Conservation (phyloP, 2,113 vertebrate species). For the Pelobates fuscus region DNA sequence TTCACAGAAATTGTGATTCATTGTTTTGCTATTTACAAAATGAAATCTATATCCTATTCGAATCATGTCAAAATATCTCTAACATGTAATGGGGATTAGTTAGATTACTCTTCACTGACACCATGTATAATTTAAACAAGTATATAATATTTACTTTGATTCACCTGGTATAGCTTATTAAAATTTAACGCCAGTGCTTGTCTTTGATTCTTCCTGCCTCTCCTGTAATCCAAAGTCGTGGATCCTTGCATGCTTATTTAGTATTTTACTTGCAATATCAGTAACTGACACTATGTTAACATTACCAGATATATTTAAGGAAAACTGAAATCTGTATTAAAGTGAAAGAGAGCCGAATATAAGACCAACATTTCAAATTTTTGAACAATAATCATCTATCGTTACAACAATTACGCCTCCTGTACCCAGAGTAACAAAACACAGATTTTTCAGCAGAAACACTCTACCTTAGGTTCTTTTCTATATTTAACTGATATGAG, state of each 20-base stretch:
- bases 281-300: neutral
- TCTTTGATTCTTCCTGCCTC: neutral
- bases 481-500: slow-evolving; percentile 60
- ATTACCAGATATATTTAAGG: neutral
- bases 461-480: slow-evolving; percentile 53
- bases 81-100: slow-evolving; percentile 8
- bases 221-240: slow-evolving; percentile 10
- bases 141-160: slow-evolving; percentile 25
- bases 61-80: neutral
- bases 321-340: slow-evolving; percentile 2
- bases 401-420: slow-evolving; percentile 39
- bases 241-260: neutral
- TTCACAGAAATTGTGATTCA: too few species aligned
- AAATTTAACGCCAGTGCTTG: slow-evolving; percentile 21
- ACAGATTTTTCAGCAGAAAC: slow-evolving; percentile 39
- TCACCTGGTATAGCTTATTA: slow-evolving; percentile 23
- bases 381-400: slow-evolving; percentile 46
- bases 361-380: slow-evolving; percentile 39
- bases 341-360: slow-evolving; percentile 25
- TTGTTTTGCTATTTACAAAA: too few species aligned
- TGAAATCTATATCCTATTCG: too few species aligned
- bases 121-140: neutral
- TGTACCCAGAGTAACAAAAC: slow-evolving; percentile 53
- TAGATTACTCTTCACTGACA: neutral
- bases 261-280: neutral